A percentile compares a stretch with the other conserved stretches of the same genome.
Evolutionary conservation across 1,140 invertebrate species (phyloP).

Genomic region (Lysiphlebus fabarum): DNA sequence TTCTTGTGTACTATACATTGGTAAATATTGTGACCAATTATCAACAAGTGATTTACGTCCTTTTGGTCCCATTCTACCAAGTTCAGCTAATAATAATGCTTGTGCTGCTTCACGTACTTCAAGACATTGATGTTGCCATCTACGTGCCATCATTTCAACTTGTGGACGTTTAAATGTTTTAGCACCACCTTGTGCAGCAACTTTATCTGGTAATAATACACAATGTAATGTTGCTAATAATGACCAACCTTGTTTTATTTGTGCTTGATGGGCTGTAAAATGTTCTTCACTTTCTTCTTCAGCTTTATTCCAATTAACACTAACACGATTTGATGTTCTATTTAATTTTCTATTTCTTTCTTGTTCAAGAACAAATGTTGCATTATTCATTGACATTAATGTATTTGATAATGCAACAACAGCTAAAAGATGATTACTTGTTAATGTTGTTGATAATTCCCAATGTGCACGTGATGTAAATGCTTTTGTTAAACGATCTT

Average conservation of each 20-base stretch:
- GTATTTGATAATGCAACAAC: conserved; percentile 95
- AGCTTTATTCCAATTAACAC: conserved; percentile 64
- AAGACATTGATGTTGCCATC: conserved; percentile 98
- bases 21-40: conserved; percentile 91
- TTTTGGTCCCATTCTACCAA: conserved; percentile 84
- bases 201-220: conserved; percentile 90
- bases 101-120: conserved; percentile 94
- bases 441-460: conserved; percentile 92
- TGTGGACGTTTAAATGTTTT: conserved; percentile 87
- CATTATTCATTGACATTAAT: conserved; percentile 96
- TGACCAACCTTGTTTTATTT: conserved; percentile 96
- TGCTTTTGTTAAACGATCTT: conserved; percentile 74
- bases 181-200: conserved; percentile 66
- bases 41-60: conserved; percentile 91
- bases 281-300: conserved; percentile 79
- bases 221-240: conserved; percentile 93
- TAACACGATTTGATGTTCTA: conserved; percentile 49
- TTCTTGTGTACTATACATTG: conserved; percentile 71
- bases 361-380: conserved; percentile 85
- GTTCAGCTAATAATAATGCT: conserved; percentile 89
- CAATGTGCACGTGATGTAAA: conserved; percentile 89
- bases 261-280: conserved; percentile 79
- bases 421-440: conserved; percentile 92
- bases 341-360: conserved; percentile 75
- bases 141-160: conserved; percentile 93